Percentiles rank a stretch among this genome's conserved stretches.
phyloP scores from a whole-genome alignment of 2,797 vertebrate species.

The Lagorchestes hirsutus region DNA sequence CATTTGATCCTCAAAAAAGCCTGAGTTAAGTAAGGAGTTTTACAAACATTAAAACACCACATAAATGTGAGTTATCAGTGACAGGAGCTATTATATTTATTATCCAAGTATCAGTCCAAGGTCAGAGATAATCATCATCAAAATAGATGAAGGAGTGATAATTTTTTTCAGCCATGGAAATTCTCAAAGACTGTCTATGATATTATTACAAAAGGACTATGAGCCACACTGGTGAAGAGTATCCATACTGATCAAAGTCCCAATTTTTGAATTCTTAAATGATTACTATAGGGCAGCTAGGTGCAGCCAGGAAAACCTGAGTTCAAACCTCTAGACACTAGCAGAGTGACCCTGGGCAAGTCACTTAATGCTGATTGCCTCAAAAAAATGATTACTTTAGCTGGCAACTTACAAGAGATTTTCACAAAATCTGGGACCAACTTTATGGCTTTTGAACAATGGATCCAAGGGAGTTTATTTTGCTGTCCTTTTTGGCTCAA shows the following conservation, averaged over 20 bases:
- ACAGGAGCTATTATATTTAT: not conserved
- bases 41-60: not conserved
- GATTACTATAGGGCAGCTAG: not conserved
- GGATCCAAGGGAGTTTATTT: not conserved
- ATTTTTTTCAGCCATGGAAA: too few species aligned
- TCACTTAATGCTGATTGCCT: too few species aligned
- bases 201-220: not conserved
- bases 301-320: not conserved
- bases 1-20: not conserved
- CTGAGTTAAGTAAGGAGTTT: not conserved
- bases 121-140: not conserved
- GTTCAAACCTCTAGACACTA: too few species aligned
- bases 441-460: not conserved
- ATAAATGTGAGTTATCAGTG: not conserved
- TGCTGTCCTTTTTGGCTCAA: too few species aligned
- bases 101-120: not conserved
- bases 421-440: not conserved
- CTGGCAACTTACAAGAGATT: not conserved
- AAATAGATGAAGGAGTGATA: too few species aligned
- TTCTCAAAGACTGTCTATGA: not conserved
- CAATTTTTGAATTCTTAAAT: not conserved
- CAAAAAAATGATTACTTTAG: too few species aligned
- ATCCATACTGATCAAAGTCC: not conserved
- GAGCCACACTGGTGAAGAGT: not conserved
- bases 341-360: too few species aligned